These are phyloP conservation scores for Peromyscus leucopus DNA, from an alignment of 2,113 vertebrate species.

Conservation along the genomic window DNA sequence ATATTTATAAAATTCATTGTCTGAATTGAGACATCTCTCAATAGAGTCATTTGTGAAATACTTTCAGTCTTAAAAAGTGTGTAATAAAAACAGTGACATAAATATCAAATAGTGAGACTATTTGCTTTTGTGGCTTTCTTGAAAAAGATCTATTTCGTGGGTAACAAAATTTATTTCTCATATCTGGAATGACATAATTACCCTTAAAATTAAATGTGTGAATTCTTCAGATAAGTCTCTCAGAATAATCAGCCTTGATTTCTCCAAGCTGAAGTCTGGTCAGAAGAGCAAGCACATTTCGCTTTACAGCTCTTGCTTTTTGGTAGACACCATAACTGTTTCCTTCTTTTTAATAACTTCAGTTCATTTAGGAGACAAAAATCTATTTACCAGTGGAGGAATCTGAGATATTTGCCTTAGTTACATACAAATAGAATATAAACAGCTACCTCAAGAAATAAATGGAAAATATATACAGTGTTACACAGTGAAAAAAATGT, in stretches of 20 bases:
- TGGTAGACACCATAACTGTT: not conserved
- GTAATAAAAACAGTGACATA: constrained; percentile 45
- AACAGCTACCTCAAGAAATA: constrained; percentile 51
- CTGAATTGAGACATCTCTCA: constrained; percentile 48
- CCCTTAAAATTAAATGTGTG: constrained; percentile 34
- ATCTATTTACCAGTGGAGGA: not conserved
- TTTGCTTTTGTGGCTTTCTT: constrained; percentile 35
- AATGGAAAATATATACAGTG: not conserved
- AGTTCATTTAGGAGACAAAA: constrained; percentile 31
- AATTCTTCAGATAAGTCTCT: constrained; percentile 13
- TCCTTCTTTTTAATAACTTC: constrained; percentile 40
- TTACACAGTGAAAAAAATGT: constrained; percentile 15
- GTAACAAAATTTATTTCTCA: constrained; percentile 10
- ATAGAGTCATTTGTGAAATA: constrained; percentile 20
- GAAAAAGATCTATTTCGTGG: constrained; percentile 23
- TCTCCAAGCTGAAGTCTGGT: constrained; percentile 16
- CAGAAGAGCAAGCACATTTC: constrained; percentile 24
- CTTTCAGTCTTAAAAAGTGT: not conserved
- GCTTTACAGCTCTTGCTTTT: constrained; percentile 42
- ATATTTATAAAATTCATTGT: not conserved
- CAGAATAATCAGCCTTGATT: constrained; percentile 5
- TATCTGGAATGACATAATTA: constrained; percentile 42
- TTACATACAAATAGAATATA: constrained; percentile 41
- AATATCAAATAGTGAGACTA: not conserved
- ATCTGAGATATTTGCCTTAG: constrained; percentile 45